Evolutionary conservation across 1,140 invertebrate genomes (phyloP), one percentile per base, ranked within the genome.

Genomic region (Nebria ingens): DNA sequence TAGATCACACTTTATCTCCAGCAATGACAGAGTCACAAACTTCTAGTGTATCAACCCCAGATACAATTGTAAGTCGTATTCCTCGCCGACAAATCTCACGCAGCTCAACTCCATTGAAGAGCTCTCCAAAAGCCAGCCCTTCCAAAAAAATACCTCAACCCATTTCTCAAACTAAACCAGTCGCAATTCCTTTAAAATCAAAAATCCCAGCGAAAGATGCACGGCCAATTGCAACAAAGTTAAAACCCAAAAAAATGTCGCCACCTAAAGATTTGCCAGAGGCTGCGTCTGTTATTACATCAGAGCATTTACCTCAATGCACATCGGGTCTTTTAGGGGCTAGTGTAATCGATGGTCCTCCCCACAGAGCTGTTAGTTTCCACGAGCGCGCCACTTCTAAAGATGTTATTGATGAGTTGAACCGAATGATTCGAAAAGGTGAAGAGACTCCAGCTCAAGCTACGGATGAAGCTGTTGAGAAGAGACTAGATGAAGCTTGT

Each of bases 361-460:
- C 71, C 1, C 68, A 72, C 58, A 59, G 75, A 57, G 71, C 73
- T 1, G 61, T 83, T 25, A 83, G 82, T 69, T 85, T 85, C 65
- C 82, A 84, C 62, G 82, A 85, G 63, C 74, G 79, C 42, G 82
- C 83, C 2, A 84, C 83, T 22, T 85, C 82, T 21, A 86, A 85
- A 64, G 83, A 86, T 64, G 82, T 86, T n/a, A 86, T 86, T 57
- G 83, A 85, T 59, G 83, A 86, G 65, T 69, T 87, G 21, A 85
- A 86, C 66, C 75, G 83, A 62, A 84, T 86, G 80, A 85, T 85
- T 49, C 72, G 73, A n/a, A 79, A 76, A 55, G 77, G 75, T 1
- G 77, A 79, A 11, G 76, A 77, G 11, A 61, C 68, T 19, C 21
- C 45, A 11, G 54, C 61, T 13, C 54, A 49, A 21, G 63, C 65